A percentile compares a stretch with the other conserved stretches of the same genome.
These are phyloP conservation scores for Tenthredo amoena DNA, from an alignment of 2,888 invertebrate genomes.

Conservation along the genomic window DNA sequence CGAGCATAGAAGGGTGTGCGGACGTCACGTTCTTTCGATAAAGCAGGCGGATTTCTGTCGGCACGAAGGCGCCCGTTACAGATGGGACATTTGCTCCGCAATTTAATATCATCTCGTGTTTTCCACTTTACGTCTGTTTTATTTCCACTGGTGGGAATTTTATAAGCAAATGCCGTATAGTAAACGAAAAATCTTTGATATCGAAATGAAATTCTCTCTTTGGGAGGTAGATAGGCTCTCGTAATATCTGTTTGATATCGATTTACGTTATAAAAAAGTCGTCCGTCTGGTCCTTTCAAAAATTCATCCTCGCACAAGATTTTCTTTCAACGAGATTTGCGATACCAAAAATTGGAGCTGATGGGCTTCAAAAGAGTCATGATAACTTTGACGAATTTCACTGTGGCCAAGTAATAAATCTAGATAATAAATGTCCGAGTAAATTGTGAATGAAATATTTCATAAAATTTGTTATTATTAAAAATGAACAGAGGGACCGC, in stretches of 20 bases:
- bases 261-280: not conserved
- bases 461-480: not conserved
- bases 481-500: not conserved
- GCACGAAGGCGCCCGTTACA: slow-evolving; percentile 44
- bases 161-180: slow-evolving; percentile 56
- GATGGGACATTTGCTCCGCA: slow-evolving; percentile 55
- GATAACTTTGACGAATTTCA: not conserved
- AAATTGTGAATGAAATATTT: not conserved
- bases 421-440: not conserved
- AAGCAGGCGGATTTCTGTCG: slow-evolving; percentile 50
- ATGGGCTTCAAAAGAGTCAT: not conserved
- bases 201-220: not conserved
- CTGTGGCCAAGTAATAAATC: not conserved
- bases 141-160: slow-evolving; percentile 53
- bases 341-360: not conserved
- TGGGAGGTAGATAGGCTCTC: not conserved
- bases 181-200: slow-evolving; percentile 1
- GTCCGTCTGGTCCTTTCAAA: not conserved
- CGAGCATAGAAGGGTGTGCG: slow-evolving; percentile 46
- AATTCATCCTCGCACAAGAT: not conserved
- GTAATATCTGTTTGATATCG: not conserved
- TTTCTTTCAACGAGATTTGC: not conserved
- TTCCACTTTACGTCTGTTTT: slow-evolving; percentile 58
- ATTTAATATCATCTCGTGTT: slow-evolving; percentile 59
- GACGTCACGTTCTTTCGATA: slow-evolving; percentile 56